Conservation (phyloP, 1,140 invertebrate genomes). For the Thalassaphorura encarpata region DNA sequence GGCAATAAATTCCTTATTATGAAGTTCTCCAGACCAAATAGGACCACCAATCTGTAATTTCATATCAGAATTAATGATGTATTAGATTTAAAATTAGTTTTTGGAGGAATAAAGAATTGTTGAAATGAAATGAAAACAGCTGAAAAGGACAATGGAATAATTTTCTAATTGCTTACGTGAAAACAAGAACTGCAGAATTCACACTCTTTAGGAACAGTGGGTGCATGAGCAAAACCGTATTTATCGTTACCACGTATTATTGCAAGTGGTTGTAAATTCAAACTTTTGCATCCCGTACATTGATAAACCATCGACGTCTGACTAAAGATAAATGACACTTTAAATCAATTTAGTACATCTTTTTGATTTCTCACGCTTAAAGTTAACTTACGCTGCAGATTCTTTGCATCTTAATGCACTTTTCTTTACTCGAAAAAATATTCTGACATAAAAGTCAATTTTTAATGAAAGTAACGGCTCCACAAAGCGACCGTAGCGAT, state of each 20-base stretch:
- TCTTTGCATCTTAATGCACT: conserved; percentile 74
- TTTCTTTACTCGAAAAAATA: conserved; percentile 77
- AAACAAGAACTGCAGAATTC: conserved; percentile 61
- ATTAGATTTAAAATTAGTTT: conserved; percentile 17
- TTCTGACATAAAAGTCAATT: conserved; percentile 92
- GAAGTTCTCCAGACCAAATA: conserved; percentile 79
- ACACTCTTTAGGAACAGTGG: conserved; percentile 56
- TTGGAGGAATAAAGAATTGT: not conserved
- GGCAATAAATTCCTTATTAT: conserved; percentile 65
- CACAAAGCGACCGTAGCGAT: conserved; percentile 85
- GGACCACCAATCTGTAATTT: conserved; percentile 70
- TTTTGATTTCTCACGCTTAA: no score
- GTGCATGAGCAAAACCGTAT: conserved; percentile 53
- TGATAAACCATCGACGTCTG: conserved; percentile 79
- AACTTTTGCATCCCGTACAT: conserved; percentile 75
- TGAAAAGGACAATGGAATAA: not conserved
- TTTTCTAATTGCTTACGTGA: conserved; percentile 46
- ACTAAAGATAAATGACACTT: conserved; percentile 41
- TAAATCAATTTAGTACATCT: no score
- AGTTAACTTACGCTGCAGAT: conserved; percentile 52
- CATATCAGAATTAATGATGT: not conserved
- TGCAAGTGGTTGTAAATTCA: conserved; percentile 66
- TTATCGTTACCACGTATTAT: conserved; percentile 42
- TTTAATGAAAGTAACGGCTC: conserved; percentile 82
- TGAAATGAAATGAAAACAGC: not conserved